Percentiles rank a stretch among this genome's conserved stretches.
phyloP scores from a whole-genome alignment of 2,113 vertebrate species.

The Uria aalge region DNA sequence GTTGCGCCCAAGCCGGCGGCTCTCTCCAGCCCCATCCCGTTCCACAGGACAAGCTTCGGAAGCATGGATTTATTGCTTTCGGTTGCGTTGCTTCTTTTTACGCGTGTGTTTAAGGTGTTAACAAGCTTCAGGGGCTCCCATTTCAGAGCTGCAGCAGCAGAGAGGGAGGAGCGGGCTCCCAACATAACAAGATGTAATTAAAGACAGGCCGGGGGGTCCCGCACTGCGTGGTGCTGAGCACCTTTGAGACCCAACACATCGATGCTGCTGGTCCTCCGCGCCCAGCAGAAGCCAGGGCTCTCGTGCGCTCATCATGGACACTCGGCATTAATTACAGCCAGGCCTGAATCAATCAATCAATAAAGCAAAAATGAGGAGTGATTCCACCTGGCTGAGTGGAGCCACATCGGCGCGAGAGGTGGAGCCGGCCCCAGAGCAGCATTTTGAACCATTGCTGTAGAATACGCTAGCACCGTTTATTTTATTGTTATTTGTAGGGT shows the following conservation, averaged over 20 bases:
- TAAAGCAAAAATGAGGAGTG: background rate
- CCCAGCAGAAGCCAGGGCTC: background rate
- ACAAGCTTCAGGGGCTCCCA: background rate
- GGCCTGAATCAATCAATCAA: background rate
- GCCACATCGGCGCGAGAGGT: background rate
- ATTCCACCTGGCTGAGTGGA: background rate
- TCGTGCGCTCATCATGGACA: background rate
- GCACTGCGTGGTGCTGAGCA: background rate
- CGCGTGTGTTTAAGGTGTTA: background rate
- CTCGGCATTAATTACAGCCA: background rate
- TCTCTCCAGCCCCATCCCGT: background rate
- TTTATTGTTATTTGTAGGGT: background rate
- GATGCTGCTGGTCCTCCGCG: background rate
- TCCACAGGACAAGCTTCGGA: background rate
- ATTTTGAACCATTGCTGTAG: constrained; percentile 16
- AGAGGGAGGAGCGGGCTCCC: background rate
- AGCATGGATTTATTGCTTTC: constrained; percentile 21
- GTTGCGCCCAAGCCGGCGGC: accelerated
- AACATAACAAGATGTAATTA: accelerated
- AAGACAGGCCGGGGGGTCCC: background rate
- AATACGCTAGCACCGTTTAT: background rate
- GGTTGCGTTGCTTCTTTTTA: background rate
- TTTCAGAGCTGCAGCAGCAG: background rate
- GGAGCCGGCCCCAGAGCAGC: background rate
- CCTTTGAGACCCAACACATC: background rate